Evolutionary conservation across 2,797 vertebrate species (phyloP), one percentile per base, ranked within the genome.

Genomic region (Xenopus petersii): DNA sequence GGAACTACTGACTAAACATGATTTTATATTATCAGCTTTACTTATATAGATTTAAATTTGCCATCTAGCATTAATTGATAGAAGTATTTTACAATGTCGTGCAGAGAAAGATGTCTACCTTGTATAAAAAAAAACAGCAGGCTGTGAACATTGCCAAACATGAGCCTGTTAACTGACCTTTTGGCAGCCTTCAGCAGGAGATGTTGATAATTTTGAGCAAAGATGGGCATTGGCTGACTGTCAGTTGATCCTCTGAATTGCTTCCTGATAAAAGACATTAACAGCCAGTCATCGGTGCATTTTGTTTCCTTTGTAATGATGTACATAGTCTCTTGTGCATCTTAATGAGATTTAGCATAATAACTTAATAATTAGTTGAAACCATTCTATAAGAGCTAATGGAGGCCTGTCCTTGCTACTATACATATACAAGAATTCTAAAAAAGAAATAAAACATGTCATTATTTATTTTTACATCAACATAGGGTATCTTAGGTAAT

Each of bases 261-360:
- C 36, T 64, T 47, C 15, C 6, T 42, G 36, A 46, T 46, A 47
- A 11, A 11, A 17, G 36, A 64, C 15, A 64, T 60, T 24, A 64
- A 10, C 36, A 16, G 26, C 24, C 26, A 63, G 30, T 42, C 4
- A 42, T 33, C 33, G 60, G 46, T 67, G 13, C 13, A 72, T 63
- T 67, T 11, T 67, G 42, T 77, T 72, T 72, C 64, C 70, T 71
- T 69, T 30, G 30, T 61, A 61, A 76, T 71, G 33, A 58, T 10
- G 30, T 2, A 58, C 8, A 10, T 48, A 61, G 30, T 26, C 26
- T 24, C 13, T 60, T 64, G 9, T 64, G 12, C 21, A 16, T 21
- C 21, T 10, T 48, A 71, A 67, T 42, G 66, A 55, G n/a, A 72
- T 65, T 56, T 24, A 12, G 33, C 16, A 16, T 21, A 69, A 58